Evolutionary conservation across 2,888 invertebrate species (phyloP).

Genomic region (Cataglyphis altisquamis): DNA sequence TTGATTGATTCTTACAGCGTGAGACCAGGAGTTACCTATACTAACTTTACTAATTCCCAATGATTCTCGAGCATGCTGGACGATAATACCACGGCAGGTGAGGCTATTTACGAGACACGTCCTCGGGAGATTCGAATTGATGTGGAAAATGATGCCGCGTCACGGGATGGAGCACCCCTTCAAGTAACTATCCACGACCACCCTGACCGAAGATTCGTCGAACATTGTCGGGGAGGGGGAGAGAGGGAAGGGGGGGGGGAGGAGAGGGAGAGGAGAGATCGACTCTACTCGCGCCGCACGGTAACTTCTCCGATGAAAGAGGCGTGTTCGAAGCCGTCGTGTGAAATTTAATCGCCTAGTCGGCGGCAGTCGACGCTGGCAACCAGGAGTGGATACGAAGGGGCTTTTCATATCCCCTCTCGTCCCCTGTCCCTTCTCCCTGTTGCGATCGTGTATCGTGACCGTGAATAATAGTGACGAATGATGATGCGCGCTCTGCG

Average conservation of each 20-base stretch:
- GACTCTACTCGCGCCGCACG: conserved; percentile 60
- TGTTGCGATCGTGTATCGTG: conserved; percentile 68
- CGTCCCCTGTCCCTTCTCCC: neutral
- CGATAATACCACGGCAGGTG: conserved; percentile 70
- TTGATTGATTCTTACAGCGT: neutral
- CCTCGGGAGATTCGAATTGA: conserved; percentile 72
- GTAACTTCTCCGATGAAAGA: conserved; percentile 50
- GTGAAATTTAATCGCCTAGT: conserved; percentile 81
- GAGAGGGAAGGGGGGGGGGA: neutral
- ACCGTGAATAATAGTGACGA: conserved; percentile 79
- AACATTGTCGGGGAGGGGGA: conserved; percentile 1
- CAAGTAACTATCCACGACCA: conserved; percentile 57
- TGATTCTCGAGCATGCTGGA: conserved; percentile 27
- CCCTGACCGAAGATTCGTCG: conserved; percentile 56
- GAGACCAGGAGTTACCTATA: neutral
- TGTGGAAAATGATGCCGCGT: conserved; percentile 75
- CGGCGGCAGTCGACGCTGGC: conserved; percentile 58
- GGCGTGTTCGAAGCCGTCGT: conserved; percentile 66
- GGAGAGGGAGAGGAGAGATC: conserved; percentile 29
- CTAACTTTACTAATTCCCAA: conserved; percentile 46
- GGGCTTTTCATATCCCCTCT: conserved; percentile 29
- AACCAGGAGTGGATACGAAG: conserved; percentile 60
- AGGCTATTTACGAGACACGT: conserved; percentile 67
- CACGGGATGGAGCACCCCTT: conserved; percentile 59
- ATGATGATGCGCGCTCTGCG: conserved; percentile 70